Evolutionary conservation across 2,888 invertebrate species (phyloP), one percentile per base, ranked within the genome.

Genomic region (Harpalus rubripes): DNA sequence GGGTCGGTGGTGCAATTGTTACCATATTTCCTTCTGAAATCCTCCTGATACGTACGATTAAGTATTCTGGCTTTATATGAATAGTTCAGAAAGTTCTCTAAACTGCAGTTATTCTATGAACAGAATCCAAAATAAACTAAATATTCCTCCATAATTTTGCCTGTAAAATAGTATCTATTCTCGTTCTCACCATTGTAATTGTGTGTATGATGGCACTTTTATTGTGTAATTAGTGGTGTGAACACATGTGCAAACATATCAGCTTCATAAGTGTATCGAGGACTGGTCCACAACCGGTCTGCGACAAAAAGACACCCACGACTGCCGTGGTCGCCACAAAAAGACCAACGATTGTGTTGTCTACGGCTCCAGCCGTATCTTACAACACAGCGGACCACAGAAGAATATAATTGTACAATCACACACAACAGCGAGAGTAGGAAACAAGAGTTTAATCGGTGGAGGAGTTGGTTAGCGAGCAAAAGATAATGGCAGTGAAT

Each of bases 211-310:
- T 52, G 44, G 44, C 12, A 52, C 10, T 52, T 52, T 52, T 52
- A 52, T 52, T 52, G 44, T 52, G 63, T 63, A 63, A 22, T 63
- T 63, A 63, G 63, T 26, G 63, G 63, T 12, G 18, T 12, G 63
- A 7, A 63, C 63, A 63, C 63, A 63, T 63, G 63, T 63, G 63
- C 63, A 63, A 63, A 16, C 63, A 22, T 63, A 22, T 63, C 63
- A 63, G 26, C 22, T 63, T 22, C 63, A 63, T 63, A 63, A 63
- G 22, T 18, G 63, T 7, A 18, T 26, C 22, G 59, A 63, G 8
- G 44, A 52, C 44, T 52, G 44, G 44, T 52, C 44, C 44, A 52
- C 44, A 52, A 52, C 44, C 44, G 44, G 44, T 52, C 44, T 52
- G 44, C 44, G 44, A 52, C 44, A 52, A 52, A 52, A 52, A 52